These are phyloP conservation scores for Octopus sinensis DNA, from an alignment of 1,140 invertebrate genomes.

Conservation along the genomic window DNA sequence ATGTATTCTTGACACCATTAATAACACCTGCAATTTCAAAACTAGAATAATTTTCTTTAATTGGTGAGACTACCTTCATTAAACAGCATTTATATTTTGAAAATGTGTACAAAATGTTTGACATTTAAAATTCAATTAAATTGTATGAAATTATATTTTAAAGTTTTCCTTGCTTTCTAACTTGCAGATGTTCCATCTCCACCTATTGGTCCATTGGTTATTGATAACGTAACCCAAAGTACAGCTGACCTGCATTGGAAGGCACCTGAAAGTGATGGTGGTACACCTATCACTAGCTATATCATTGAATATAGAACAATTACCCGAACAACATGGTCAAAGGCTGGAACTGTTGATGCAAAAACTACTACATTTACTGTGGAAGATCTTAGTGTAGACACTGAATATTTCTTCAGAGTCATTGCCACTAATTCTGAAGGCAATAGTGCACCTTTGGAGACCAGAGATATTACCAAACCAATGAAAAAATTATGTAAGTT, in stretches of 20 bases:
- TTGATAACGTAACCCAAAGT: constrained; percentile 31
- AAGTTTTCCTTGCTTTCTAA: constrained; percentile 7
- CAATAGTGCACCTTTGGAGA: constrained; percentile 80
- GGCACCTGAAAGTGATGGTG: constrained; percentile 46
- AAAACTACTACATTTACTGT: constrained; percentile 58
- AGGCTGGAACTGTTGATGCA: constrained; percentile 62
- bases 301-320: constrained; percentile 52
- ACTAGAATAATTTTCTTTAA: no score
- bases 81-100: no score
- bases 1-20: no score
- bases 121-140: no score
- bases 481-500: constrained; percentile 78
- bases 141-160: no score
- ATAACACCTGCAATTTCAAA: no score
- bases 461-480: constrained; percentile 79
- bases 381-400: constrained; percentile 32
- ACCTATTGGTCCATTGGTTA: constrained; percentile 78
- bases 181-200: constrained; percentile 66
- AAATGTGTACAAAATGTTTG: no score
- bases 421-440: constrained; percentile 87
- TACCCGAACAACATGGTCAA: constrained; percentile 82
- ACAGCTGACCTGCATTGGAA: constrained; percentile 46
- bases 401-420: constrained; percentile 39
- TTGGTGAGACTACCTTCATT: no score
- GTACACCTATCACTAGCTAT: constrained; percentile 45